Evolutionary conservation across 2,888 invertebrate genomes (phyloP).

Genomic region (Tortricodes alternella): DNA sequence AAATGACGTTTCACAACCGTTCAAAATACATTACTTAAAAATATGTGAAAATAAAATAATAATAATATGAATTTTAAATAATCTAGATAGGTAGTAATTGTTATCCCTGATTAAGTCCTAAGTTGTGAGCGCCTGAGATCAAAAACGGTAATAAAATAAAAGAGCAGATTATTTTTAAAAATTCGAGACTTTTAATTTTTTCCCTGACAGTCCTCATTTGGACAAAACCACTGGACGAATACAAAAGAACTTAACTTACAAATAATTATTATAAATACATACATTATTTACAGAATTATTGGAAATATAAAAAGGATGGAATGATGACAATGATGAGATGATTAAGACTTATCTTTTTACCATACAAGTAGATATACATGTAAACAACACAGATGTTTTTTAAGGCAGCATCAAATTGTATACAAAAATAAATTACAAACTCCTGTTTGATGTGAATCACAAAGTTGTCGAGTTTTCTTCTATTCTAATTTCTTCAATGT

Average conservation of each 20-base stretch:
- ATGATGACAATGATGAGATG: not conserved
- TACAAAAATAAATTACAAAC: not conserved
- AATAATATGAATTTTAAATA: conserved; percentile 41
- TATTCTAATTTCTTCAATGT: conserved; percentile 73
- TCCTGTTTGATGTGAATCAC: not conserved
- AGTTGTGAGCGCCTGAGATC: conserved; percentile 67
- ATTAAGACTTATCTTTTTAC: not conserved
- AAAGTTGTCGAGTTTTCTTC: not conserved
- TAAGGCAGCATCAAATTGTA: not conserved
- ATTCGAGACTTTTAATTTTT: conserved; percentile 46
- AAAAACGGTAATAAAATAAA: conserved; percentile 75
- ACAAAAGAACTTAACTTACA: not conserved
- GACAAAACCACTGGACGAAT: not conserved
- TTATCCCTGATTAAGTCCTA: conserved; percentile 62
- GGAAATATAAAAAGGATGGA: not conserved
- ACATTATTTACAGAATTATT: not conserved
- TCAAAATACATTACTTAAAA: conserved; percentile 47
- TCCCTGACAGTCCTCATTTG: conserved; percentile 9
- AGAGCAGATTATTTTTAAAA: conserved; percentile 77
- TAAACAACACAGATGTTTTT: not conserved
- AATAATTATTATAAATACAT: conserved; percentile 24
- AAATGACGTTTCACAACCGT: not conserved
- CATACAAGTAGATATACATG: not conserved
- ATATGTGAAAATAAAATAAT: conserved; percentile 47
- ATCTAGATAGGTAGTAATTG: conserved; percentile 61